These are phyloP conservation scores for Coracias cyanogaster DNA, from an alignment of 2,797 vertebrate species.

Conservation along the genomic window DNA sequence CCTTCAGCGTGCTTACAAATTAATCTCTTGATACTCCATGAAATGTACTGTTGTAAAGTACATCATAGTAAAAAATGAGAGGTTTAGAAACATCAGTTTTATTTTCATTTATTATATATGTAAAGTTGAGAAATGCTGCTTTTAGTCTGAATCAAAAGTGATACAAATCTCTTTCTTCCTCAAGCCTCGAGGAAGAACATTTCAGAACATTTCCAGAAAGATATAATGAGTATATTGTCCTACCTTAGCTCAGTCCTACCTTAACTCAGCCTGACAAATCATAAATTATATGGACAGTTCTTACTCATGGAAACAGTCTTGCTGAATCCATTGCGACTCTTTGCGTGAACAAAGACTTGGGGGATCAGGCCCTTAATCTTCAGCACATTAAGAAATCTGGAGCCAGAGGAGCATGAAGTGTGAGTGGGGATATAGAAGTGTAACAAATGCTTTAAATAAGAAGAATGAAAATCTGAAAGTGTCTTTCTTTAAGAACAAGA, in stretches of 20 bases:
- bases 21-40: neutral
- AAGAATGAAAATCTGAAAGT: slow-evolving; percentile 66
- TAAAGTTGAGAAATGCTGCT: neutral
- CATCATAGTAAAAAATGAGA: neutral
- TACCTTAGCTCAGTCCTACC: neutral
- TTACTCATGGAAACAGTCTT: neutral
- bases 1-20: neutral
- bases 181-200: neutral
- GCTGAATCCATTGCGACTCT: neutral
- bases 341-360: neutral
- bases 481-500: slow-evolving; percentile 61
- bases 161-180: neutral
- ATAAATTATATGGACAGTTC: neutral
- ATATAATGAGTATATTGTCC: neutral
- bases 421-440: slow-evolving; percentile 55
- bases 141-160: slow-evolving; percentile 21
- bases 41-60: neutral
- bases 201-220: neutral
- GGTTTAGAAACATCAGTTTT: neutral
- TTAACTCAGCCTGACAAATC: neutral
- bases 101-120: neutral
- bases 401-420: slow-evolving; percentile 54
- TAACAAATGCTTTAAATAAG: slow-evolving; percentile 73
- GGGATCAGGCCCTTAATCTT: slow-evolving; percentile 69
- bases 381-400: slow-evolving; percentile 60